A percentile compares a stretch with the other conserved stretches of the same genome.
These are phyloP conservation scores for Apomyelois bistriatella DNA, from an alignment of 2,888 invertebrate genomes.

Conservation along the genomic window DNA sequence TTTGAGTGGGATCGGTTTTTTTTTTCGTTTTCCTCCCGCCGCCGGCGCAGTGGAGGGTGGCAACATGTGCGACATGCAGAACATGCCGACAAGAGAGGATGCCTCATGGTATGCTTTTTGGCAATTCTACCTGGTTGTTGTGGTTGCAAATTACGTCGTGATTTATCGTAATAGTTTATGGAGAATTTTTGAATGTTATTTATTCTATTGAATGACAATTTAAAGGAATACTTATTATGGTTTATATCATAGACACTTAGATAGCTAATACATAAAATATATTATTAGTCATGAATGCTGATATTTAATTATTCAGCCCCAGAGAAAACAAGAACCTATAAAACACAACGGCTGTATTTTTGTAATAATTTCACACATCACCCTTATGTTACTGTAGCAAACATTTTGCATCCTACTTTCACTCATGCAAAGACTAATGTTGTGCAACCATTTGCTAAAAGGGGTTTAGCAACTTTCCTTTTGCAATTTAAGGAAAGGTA, in stretches of 20 bases:
- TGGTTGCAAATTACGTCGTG: neutral
- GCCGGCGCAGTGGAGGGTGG: conserved; percentile 37
- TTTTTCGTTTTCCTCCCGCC: conserved; percentile 50
- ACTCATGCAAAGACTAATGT: conserved; percentile 21
- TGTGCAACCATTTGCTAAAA: conserved; percentile 28
- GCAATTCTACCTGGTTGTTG: conserved; percentile 7
- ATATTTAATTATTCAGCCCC: no score
- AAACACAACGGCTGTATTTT: neutral
- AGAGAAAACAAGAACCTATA: no score
- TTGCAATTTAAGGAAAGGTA: conserved; percentile 13
- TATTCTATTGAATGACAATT: no score
- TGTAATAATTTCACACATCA: neutral
- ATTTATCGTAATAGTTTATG: no score
- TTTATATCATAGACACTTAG: no score
- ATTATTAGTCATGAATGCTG: no score
- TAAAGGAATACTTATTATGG: no score
- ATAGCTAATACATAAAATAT: no score
- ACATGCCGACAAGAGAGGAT: conserved; percentile 68
- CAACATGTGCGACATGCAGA: conserved; percentile 74
- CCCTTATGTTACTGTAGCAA: neutral
- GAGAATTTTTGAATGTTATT: no score
- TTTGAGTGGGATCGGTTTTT: conserved; percentile 62
- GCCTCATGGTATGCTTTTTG: conserved; percentile 60
- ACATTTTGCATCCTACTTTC: conserved; percentile 34
- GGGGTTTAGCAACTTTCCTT: conserved; percentile 19